Evolutionary conservation across 92 coral and sea anemone species (phyloP), one percentile per base, ranked within the genome.

Genomic region (Isaurus tuberculatus): DNA sequence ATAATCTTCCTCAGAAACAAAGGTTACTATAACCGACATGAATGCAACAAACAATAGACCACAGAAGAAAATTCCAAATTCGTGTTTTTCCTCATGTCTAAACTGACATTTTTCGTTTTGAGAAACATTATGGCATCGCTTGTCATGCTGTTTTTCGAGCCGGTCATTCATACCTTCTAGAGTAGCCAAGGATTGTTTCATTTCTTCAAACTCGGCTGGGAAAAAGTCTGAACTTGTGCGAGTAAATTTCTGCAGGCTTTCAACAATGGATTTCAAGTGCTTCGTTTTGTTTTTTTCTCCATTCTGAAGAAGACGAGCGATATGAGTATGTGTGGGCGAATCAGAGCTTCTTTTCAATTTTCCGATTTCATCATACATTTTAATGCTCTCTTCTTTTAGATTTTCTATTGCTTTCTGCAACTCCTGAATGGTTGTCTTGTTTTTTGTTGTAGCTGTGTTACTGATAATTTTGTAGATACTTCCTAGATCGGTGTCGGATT

Each of bases 41-140:
- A 71, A 71, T 11, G 77, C 77, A 25, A 71, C 57, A 71, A 71
- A 71, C 33, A 71, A 28, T 22, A 71, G 77, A 28, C 55, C 30
- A 71, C 31, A 71, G 3, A 71, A 71, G 19, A 42, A 43, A 2
- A 71, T 71, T 71, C 77, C 77, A 11, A 71, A 31, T 71, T 43
- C 77, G 2, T 71, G 60, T 10, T 40, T 71, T 40, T 71, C 29
- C 17, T 25, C 33, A 28, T 40, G 37, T 33, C 16, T 33, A 19
- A n/a, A 4, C 46, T 27, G 14, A 16, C 4, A n/a, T 5, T 32
- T 69, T 25, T 69, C 27, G 30, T 3, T 40, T 44, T 4, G 14
- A 28, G 58, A 71, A 23, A 71, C 17, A 22, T 28, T 25, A 9
- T 42, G 19, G 16, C 29, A 7, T 17, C 23, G 30, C 36, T 48